phyloP scores from a whole-genome alignment of 2,797 vertebrate species.

The Cyclura pinguis region DNA sequence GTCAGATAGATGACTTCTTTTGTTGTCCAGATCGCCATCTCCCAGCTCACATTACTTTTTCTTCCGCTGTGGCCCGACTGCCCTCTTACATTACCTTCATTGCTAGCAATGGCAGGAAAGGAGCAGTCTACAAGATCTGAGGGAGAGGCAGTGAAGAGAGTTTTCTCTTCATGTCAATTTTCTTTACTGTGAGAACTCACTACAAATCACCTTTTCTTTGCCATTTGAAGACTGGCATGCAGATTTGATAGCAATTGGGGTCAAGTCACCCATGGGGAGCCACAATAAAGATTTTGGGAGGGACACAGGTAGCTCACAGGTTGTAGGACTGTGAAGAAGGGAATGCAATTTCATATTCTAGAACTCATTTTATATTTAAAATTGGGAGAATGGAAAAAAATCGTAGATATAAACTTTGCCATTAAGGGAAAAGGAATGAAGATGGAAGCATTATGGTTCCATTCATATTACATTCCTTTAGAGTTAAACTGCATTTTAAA shows the following conservation, averaged over 20 bases:
- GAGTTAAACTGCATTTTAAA: background rate
- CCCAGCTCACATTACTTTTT: background rate
- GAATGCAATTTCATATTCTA: background rate
- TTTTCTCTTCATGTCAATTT: background rate
- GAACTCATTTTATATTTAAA: background rate
- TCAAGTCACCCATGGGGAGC: background rate
- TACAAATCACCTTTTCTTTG: background rate
- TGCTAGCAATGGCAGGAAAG: background rate
- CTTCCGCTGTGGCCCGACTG: too few species aligned
- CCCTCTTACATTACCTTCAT: background rate
- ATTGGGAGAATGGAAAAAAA: background rate
- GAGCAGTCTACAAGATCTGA: background rate
- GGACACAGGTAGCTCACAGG: background rate
- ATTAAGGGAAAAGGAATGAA: background rate
- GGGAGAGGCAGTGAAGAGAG: background rate
- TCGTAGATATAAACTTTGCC: background rate
- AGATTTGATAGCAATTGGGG: background rate
- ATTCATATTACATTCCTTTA: background rate
- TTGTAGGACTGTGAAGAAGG: background rate
- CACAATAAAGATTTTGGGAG: background rate
- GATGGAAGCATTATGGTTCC: background rate
- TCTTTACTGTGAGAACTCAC: background rate
- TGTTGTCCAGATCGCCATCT: background rate
- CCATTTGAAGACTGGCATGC: background rate
- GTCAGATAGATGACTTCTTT: too few species aligned